These are phyloP conservation scores for Dolichallabes microphthalmus DNA, from an alignment of 2,113 vertebrate genomes.

Conservation along the genomic window DNA sequence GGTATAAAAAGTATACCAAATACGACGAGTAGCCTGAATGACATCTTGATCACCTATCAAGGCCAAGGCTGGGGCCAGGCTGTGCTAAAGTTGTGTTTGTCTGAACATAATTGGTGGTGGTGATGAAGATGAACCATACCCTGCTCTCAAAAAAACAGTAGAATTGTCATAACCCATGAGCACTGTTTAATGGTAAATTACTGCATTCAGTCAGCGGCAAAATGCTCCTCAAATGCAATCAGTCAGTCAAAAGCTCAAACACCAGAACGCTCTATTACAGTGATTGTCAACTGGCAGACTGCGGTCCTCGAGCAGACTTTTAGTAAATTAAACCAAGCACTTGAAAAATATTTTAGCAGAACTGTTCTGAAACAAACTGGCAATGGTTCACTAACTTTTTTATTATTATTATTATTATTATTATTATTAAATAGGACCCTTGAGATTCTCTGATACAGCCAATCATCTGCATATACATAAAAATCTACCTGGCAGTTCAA, in stretches of 20 bases:
- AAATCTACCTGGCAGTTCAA: not conserved
- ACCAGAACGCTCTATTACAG: not conserved
- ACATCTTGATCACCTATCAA: not conserved
- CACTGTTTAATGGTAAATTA: not conserved
- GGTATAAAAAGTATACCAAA: not conserved
- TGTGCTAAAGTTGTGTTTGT: not conserved
- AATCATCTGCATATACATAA: not conserved
- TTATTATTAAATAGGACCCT: too few species aligned
- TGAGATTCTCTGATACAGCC: not conserved
- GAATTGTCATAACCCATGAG: not conserved
- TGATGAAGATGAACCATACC: not conserved
- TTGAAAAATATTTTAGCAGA: not conserved
- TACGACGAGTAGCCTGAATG: not conserved
- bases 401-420: too few species aligned
- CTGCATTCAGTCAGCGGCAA: not conserved
- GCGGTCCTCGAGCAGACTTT: not conserved
- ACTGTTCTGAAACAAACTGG: not conserved
- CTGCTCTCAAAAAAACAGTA: constrained; percentile 2
- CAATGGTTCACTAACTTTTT: not conserved
- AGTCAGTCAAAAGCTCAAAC: not conserved
- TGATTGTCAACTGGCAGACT: not conserved
- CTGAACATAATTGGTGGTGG: not conserved
- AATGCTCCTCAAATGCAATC: not conserved
- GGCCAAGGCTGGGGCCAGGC: not conserved
- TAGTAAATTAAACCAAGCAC: not conserved